phyloP scores from a whole-genome alignment of 2,888 invertebrate genomes.

The Hoplodrina blanda region DNA sequence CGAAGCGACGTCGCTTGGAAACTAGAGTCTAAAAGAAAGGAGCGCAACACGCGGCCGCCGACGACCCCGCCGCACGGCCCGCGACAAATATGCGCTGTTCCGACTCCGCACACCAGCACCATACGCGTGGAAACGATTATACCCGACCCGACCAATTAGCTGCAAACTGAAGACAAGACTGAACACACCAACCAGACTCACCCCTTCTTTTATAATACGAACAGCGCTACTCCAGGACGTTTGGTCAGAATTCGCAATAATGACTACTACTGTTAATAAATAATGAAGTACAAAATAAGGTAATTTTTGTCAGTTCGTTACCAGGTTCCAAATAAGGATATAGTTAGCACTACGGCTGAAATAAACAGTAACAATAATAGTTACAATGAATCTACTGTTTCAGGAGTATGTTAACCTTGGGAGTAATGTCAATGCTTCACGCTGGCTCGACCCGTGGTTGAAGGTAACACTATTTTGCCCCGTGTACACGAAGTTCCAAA shows the following conservation, averaged over 20 bases:
- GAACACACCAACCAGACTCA: constrained; percentile 4
- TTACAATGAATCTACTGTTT: constrained; percentile 30
- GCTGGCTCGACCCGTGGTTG: constrained; percentile 31
- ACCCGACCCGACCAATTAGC: constrained; percentile 63
- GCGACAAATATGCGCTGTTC: constrained; percentile 69
- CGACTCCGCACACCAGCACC: constrained; percentile 41
- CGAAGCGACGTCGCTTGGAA: constrained; percentile 73
- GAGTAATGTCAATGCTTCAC: constrained; percentile 45
- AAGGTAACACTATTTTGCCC: constrained; percentile 45
- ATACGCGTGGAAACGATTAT: constrained; percentile 66
- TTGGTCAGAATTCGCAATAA: neutral
- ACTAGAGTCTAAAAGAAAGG: constrained; percentile 81
- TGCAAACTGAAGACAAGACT: constrained; percentile 51
- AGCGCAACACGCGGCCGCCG: constrained; percentile 69
- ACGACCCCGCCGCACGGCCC: constrained; percentile 70
- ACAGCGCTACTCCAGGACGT: neutral
- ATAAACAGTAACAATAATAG: constrained; percentile 9
- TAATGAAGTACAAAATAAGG: constrained; percentile 13
- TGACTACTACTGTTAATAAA: constrained; percentile 23
- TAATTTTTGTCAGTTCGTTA: constrained; percentile 15
- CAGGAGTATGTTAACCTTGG: constrained; percentile 42
- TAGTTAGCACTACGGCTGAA: constrained; percentile 10
- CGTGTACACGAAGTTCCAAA: constrained; percentile 22
- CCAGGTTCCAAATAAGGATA: constrained; percentile 1
- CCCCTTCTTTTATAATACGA: constrained; percentile 22